phyloP scores from a whole-genome alignment of 2,888 invertebrate species.

The Phragmatobia fuliginosa region DNA sequence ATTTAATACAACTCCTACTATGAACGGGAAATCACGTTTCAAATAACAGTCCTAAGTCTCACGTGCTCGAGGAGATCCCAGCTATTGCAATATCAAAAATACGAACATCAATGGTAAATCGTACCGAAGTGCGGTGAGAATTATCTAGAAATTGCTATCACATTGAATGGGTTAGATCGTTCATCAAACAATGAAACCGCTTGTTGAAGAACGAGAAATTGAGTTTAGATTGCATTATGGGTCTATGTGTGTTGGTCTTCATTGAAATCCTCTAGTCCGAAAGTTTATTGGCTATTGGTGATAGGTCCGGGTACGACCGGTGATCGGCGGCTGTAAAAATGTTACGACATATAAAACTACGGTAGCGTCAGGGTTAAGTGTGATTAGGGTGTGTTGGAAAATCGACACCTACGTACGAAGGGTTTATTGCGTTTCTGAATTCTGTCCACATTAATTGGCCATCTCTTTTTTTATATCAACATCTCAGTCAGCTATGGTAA shows the following conservation, averaged over 20 bases:
- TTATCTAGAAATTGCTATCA: slow-evolving; percentile 40
- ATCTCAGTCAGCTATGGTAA: background rate
- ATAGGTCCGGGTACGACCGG: slow-evolving; percentile 54
- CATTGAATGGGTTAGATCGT: slow-evolving; percentile 42
- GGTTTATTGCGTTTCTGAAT: slow-evolving; percentile 44
- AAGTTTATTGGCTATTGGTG: slow-evolving; percentile 73
- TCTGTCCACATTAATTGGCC: slow-evolving; percentile 25
- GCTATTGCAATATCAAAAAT: slow-evolving; percentile 54
- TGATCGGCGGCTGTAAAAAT: slow-evolving; percentile 77
- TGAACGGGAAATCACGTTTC: slow-evolving; percentile 34
- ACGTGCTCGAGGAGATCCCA: slow-evolving; percentile 39
- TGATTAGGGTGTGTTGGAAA: slow-evolving; percentile 68
- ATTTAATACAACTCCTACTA: slow-evolving; percentile 13
- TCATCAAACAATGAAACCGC: slow-evolving; percentile 51
- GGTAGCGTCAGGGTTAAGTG: slow-evolving; percentile 74
- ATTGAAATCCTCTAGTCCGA: slow-evolving; percentile 67
- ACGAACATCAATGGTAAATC: slow-evolving; percentile 40
- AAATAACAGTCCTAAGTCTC: slow-evolving; percentile 39
- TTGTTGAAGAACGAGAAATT: slow-evolving; percentile 35
- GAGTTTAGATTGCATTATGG: slow-evolving; percentile 53
- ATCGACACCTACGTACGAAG: slow-evolving; percentile 50
- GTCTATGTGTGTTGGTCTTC: slow-evolving; percentile 57
- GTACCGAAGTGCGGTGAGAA: slow-evolving; percentile 23
- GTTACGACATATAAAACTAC: slow-evolving; percentile 80
- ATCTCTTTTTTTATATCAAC: background rate